Percentiles rank a stretch among this genome's conserved stretches.
These are phyloP conservation scores for Anguilla pacifica DNA, from an alignment of 2,797 vertebrate genomes.

Conservation along the genomic window DNA sequence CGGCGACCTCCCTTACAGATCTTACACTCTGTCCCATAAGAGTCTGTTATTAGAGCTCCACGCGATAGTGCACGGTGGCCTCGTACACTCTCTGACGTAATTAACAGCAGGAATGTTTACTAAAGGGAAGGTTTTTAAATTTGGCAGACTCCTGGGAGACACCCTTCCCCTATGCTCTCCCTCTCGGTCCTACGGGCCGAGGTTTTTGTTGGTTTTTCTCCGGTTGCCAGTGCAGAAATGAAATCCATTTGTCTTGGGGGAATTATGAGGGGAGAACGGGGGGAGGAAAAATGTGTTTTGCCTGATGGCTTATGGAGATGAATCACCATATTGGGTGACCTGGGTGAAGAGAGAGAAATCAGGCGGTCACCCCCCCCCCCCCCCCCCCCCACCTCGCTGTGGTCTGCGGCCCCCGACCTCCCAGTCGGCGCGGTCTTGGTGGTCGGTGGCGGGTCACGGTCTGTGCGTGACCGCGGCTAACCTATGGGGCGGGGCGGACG, in stretches of 20 bases:
- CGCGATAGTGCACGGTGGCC: slow-evolving; percentile 35
- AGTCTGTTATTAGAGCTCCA: slow-evolving; percentile 46
- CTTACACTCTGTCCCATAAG: slow-evolving; percentile 43
- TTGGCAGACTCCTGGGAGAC: slow-evolving; percentile 29
- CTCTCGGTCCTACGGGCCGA: slow-evolving; percentile 25
- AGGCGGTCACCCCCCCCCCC: not conserved
- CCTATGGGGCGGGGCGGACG: not conserved
- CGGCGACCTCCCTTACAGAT: slow-evolving; percentile 45
- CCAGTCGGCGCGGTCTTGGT: not conserved
- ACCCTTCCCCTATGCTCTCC: slow-evolving; percentile 1
- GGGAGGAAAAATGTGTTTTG: slow-evolving; percentile 1
- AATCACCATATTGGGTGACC: slow-evolving; percentile 36
- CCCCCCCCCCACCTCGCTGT: not conserved
- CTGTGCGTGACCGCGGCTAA: not conserved
- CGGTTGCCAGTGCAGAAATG: slow-evolving; percentile 46
- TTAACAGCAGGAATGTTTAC: slow-evolving; percentile 55
- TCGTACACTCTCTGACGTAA: slow-evolving; percentile 42
- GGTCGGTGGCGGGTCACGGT: not conserved
- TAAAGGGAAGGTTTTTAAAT: slow-evolving; percentile 37
- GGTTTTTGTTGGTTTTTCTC: slow-evolving; percentile 47
- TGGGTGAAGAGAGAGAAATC: not conserved
- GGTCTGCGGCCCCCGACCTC: not conserved
- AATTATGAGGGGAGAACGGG: not conserved
- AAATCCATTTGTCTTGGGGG: slow-evolving; percentile 49
- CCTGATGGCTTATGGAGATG: slow-evolving; percentile 39